Evolutionary conservation across 2,113 vertebrate genomes (phyloP).

Genomic region (Pterophyllum scalare): DNA sequence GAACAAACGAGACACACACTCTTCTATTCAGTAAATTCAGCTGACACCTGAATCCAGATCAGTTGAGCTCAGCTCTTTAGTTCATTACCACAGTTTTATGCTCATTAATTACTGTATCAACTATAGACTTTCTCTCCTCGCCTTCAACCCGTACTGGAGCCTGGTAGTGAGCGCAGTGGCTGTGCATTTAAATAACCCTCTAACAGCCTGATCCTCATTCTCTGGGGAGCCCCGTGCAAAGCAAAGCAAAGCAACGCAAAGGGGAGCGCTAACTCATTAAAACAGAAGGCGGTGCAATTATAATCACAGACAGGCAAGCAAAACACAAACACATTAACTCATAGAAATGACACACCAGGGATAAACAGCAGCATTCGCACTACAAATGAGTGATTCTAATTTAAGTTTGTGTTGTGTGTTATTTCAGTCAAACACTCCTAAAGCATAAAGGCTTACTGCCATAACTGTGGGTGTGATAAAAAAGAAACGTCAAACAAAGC

Average conservation of each 20-base stretch:
- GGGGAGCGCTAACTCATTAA: conserved; percentile 34
- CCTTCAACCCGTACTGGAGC: background rate
- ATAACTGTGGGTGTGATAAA: background rate
- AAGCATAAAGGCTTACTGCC: background rate
- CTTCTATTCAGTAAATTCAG: conserved; percentile 7
- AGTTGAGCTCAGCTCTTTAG: conserved; percentile 12
- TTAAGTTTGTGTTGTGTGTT: background rate
- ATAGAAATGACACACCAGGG: conserved; percentile 4
- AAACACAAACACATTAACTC: conserved; percentile 28
- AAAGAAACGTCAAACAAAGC: background rate
- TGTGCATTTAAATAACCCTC: conserved; percentile 10
- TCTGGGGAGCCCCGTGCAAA: conserved; percentile 1
- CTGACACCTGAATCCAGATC: conserved; percentile 21
- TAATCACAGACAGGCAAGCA: conserved; percentile 20
- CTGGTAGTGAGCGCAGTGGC: conserved; percentile 23
- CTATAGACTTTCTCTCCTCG: background rate
- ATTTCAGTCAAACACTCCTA: background rate
- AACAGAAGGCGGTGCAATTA: conserved; percentile 33
- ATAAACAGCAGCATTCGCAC: background rate
- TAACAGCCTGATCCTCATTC: conserved; percentile 1
- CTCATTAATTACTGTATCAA: conserved; percentile 14
- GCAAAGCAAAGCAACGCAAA: conserved; percentile 32
- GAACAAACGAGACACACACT: conserved; percentile 3
- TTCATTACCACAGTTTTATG: conserved; percentile 16
- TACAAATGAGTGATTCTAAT: conserved; percentile 32